Conservation (phyloP, 2,888 invertebrate genomes). For the Tanypteryx hageni region DNA sequence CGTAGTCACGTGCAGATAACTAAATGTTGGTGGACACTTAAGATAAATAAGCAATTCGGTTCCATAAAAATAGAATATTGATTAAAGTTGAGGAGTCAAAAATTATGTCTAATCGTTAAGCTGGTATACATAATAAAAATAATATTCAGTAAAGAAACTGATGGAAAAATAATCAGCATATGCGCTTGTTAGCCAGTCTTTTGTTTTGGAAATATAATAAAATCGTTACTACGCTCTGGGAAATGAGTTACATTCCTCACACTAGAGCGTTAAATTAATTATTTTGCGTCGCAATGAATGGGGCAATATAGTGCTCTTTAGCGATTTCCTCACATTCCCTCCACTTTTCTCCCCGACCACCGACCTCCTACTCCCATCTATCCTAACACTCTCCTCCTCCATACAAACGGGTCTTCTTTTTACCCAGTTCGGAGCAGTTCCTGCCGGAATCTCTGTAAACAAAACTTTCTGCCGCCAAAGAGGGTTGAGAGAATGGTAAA, state of each 20-base stretch:
- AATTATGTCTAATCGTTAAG: too few relatives aligned
- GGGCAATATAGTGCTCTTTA: background rate
- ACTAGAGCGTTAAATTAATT: background rate
- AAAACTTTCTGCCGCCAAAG: slow-evolving; percentile 24
- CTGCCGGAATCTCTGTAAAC: slow-evolving; percentile 13
- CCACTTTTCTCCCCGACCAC: too few relatives aligned
- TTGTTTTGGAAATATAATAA: background rate
- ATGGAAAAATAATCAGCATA: too few relatives aligned
- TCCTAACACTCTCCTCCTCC: background rate
- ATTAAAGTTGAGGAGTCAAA: too few relatives aligned
- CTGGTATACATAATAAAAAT: too few relatives aligned
- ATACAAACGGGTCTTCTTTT: background rate
- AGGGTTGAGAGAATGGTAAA: background rate
- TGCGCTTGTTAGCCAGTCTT: background rate
- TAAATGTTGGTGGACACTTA: too few relatives aligned
- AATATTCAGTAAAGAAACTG: too few relatives aligned
- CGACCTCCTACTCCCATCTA: background rate
- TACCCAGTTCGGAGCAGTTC: background rate
- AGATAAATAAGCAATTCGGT: too few relatives aligned
- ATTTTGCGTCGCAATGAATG: background rate
- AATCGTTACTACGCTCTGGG: too few relatives aligned
- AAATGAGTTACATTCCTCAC: background rate
- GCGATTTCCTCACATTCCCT: background rate
- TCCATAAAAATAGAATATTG: too few relatives aligned
- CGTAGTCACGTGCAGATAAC: too few relatives aligned